These are phyloP conservation scores for Palythoa grandis DNA, from an alignment of 92 coral and sea anemone genomes.

Conservation along the genomic window DNA sequence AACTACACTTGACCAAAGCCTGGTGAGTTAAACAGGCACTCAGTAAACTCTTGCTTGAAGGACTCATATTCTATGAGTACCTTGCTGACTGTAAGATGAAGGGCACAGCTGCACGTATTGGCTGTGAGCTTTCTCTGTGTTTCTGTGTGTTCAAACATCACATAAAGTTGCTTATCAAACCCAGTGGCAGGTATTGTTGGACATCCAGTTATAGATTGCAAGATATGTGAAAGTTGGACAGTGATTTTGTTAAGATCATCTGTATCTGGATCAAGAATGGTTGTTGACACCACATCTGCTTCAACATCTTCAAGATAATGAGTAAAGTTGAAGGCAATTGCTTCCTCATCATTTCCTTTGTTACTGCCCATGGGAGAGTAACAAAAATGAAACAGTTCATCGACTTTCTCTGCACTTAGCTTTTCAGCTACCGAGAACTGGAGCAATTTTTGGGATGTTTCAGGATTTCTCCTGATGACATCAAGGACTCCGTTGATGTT, in stretches of 20 bases:
- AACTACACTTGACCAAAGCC: conserved; percentile 66
- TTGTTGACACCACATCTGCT: conserved; percentile 55
- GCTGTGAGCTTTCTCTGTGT: conserved; percentile 58
- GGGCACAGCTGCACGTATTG: conserved; percentile 62
- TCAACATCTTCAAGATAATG: conserved; percentile 75
- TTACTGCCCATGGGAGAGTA: conserved; percentile 53
- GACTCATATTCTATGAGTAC: conserved; percentile 60
- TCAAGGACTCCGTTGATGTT: conserved; percentile 56
- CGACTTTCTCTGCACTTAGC: conserved; percentile 58
- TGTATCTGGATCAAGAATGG: conserved; percentile 66
- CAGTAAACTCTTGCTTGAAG: conserved; percentile 65
- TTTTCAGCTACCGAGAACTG: conserved; percentile 53
- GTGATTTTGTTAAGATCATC: conserved; percentile 40
- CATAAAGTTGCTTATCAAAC: conserved; percentile 46
- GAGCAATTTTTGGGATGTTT: conserved; percentile 58
- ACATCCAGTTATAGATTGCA: conserved; percentile 66
- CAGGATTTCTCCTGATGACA: conserved; percentile 56
- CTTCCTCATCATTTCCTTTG: conserved; percentile 65
- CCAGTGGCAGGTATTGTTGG: conserved; percentile 61
- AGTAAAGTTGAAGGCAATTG: conserved; percentile 74
- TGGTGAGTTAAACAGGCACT: conserved; percentile 70
- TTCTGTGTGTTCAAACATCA: conserved; percentile 64
- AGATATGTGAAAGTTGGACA: conserved; percentile 55
- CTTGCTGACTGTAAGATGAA: conserved; percentile 61
- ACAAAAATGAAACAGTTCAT: conserved; percentile 48